Percentiles rank a stretch among this genome's conserved stretches.
Evolutionary conservation across 2,888 invertebrate species (phyloP).

Genomic region (Melitaea athalia): DNA sequence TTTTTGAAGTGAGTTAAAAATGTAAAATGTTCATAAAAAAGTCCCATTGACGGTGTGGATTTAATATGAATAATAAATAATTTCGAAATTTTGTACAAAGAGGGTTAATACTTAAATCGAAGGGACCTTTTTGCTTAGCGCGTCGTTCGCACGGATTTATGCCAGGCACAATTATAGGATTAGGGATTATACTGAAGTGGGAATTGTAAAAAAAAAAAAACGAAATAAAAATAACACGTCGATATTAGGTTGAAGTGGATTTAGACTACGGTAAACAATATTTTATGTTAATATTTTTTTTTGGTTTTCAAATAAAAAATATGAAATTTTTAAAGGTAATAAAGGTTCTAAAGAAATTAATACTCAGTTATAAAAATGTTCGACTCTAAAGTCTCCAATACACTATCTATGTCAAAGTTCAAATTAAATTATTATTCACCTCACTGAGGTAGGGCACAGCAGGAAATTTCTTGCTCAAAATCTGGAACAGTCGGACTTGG

Average conservation of each 20-base stretch:
- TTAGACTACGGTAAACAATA: too few species aligned
- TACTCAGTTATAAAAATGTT: too few species aligned
- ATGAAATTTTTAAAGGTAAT: neutral
- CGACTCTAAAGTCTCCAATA: too few species aligned
- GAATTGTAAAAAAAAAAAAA: slow-evolving; percentile 13
- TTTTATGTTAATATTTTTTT: neutral
- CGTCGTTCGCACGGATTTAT: slow-evolving; percentile 28
- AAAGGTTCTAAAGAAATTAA: too few species aligned
- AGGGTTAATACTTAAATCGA: slow-evolving; percentile 21
- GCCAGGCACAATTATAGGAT: slow-evolving; percentile 35
- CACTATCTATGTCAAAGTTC: too few species aligned
- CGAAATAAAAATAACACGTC: neutral
- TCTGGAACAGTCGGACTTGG: too few species aligned
- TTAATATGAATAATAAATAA: slow-evolving; percentile 36
- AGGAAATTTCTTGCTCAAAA: too few species aligned
- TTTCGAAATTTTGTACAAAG: slow-evolving; percentile 25
- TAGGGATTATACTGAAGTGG: slow-evolving; percentile 16
- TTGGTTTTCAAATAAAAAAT: neutral
- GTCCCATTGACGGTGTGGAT: neutral
- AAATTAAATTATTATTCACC: too few species aligned
- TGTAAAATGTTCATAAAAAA: too few species aligned
- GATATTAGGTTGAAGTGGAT: neutral
- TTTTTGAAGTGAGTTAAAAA: too few species aligned
- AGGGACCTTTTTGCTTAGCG: slow-evolving; percentile 29
- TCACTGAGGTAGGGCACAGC: too few species aligned